Conservation (phyloP, 1,140 invertebrate genomes). For the Trichogramma pretiosum region DNA sequence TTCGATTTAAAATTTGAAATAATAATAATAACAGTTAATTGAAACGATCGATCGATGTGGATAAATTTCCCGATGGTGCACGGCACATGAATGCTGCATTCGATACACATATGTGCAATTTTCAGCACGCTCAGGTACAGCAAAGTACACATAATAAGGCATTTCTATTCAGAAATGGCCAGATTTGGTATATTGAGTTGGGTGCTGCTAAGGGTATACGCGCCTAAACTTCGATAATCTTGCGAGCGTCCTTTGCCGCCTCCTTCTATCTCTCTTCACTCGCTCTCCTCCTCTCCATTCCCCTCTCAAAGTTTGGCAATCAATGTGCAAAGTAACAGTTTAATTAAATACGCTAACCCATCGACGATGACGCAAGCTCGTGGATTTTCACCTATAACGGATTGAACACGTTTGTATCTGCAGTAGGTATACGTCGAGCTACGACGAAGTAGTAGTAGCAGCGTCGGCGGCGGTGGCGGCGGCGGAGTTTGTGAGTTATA, state of each 20-base stretch:
- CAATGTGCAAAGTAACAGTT: conserved; percentile 37
- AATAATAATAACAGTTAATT: too few relatives aligned
- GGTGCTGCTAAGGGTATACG: too few relatives aligned
- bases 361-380: conserved; percentile 19
- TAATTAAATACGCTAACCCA: conserved; percentile 36
- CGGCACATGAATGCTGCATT: too few relatives aligned
- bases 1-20: too few relatives aligned
- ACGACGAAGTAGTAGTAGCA: not conserved
- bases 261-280: too few relatives aligned
- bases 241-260: conserved; percentile 24
- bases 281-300: not conserved
- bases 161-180: too few relatives aligned
- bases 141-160: too few relatives aligned
- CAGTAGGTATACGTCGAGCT: not conserved
- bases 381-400: not conserved
- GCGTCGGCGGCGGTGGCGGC: not conserved
- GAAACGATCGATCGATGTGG: too few relatives aligned
- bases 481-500: not conserved
- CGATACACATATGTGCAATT: too few relatives aligned
- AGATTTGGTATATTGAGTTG: too few relatives aligned
- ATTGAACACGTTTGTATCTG: not conserved
- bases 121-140: too few relatives aligned
- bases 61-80: too few relatives aligned
- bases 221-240: conserved; percentile 33
- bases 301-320: conserved; percentile 32